A percentile compares a stretch with the other conserved stretches of the same genome.
Conservation (phyloP, 2,113 vertebrate species). For the Aspidoscelis tigris region DNA sequence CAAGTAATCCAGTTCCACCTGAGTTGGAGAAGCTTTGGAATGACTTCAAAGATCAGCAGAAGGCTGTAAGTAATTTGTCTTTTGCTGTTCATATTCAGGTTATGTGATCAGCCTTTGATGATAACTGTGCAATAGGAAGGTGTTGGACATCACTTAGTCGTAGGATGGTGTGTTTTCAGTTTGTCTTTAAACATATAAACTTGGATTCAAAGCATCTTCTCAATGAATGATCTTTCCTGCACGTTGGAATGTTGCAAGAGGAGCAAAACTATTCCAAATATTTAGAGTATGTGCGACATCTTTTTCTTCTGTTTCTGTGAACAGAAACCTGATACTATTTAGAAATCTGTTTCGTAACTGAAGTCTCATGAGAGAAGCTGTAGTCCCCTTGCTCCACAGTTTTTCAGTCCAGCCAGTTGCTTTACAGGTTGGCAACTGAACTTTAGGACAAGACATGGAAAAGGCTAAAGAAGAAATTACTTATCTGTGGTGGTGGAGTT, state of each 20-base stretch:
- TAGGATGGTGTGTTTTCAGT: not conserved
- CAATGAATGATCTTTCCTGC: not conserved
- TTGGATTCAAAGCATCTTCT: not conserved
- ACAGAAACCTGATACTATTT: not conserved
- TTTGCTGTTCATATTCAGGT: not conserved
- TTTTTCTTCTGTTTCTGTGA: not conserved
- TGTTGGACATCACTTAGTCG: not conserved
- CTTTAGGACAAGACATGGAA: not conserved
- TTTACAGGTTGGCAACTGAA: not conserved
- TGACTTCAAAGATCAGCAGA: slow-evolving; percentile 96
- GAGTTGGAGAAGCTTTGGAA: slow-evolving; percentile 95
- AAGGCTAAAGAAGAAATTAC: not conserved
- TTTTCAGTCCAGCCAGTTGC: not conserved
- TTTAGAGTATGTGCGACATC: too few relatives aligned
- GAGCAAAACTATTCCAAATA: not conserved
- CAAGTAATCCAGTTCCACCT: slow-evolving; percentile 84
- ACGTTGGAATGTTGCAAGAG: not conserved
- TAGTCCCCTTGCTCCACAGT: not conserved
- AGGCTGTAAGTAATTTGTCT: slow-evolving; percentile 83
- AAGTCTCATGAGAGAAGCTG: not conserved
- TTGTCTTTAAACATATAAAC: not conserved
- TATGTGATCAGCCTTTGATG: rapidly evolving
- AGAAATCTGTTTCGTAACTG: not conserved
- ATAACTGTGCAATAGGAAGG: not conserved
- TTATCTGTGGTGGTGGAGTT: not conserved